phyloP scores from a whole-genome alignment of 1,140 invertebrate species.

The Mactra quadrangularis region DNA sequence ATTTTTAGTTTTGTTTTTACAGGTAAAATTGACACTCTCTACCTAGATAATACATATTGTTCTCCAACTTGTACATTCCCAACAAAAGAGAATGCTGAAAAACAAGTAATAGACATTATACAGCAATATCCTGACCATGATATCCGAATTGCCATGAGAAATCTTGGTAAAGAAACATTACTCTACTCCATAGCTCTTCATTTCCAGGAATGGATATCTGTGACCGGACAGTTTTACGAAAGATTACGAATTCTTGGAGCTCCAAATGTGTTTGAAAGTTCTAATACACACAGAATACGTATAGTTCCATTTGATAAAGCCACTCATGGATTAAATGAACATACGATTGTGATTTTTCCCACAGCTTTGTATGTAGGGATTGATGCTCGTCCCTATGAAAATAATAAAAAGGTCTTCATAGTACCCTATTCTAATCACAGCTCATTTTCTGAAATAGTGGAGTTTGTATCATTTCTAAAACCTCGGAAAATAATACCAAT shows the following conservation, averaged over 20 bases:
- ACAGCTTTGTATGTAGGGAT: constrained; percentile 80
- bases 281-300: constrained; percentile 71
- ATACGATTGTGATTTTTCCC: constrained; percentile 82
- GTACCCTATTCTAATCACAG: constrained; percentile 84
- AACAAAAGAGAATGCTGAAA: constrained; percentile 71
- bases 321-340: constrained; percentile 63
- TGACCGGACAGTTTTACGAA: constrained; percentile 73
- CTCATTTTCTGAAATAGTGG: constrained; percentile 80
- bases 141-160: constrained; percentile 81
- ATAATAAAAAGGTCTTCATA: constrained; percentile 75
- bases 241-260: constrained; percentile 74
- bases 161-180: constrained; percentile 83
- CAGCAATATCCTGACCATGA: constrained; percentile 70
- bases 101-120: constrained; percentile 78
- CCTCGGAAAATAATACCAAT: constrained; percentile 81
- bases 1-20: no score
- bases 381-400: constrained; percentile 70
- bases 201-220: constrained; percentile 80
- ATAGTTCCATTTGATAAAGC: constrained; percentile 78
- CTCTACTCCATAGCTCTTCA: constrained; percentile 77
- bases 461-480: constrained; percentile 80
- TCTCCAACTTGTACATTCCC: constrained; percentile 82
- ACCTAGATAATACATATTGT: constrained; percentile 85
- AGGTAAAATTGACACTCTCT: constrained; percentile 81
- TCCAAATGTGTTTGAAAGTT: constrained; percentile 78